Base-by-base conservation (phyloP, 2,797 vertebrate species). In the Chaetodon trifasciatus region DNA sequence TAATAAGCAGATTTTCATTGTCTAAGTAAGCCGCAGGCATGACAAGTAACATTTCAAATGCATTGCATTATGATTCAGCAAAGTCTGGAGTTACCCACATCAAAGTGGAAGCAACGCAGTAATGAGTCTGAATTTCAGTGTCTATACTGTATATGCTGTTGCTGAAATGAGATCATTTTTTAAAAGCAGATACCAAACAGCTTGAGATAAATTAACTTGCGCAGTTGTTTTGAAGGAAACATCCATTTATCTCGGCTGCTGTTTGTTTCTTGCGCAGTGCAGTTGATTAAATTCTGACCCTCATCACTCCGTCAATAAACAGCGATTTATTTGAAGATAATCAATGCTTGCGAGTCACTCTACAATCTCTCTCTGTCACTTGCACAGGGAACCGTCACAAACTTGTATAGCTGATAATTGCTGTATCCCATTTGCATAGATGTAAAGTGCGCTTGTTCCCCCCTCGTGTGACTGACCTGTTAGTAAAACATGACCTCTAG, bases 231-330 rank as follows among this genome's bases (percentile, higher is more conserved):
- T 78, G 62, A 83, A 70, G 52, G 56, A 69, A 87, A 79, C 76
- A 66, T 79, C 63, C 37, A 79, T 87, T 88, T 60, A 64, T 82
- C 75, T 68, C 4, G 4, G 69, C 39, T 42, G 50, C 42, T 74
- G 79, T 84, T 79, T 75, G 69, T 72, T 75, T 81, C 70, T 50
- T 44, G 19, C 64, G 69, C 42, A 23, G 66, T 67, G 82, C 60
- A 82, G 65, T 55, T 87, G 83, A 91, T 90, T 87, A 81, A 66
- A 83, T 80, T 74, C 50, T 78, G 80, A 84, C 70, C 77, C 71
- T 83, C 79, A 70, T 88, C 74, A 64, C 72, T 83, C 56, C 60
- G 70, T 85, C 74, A 74, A 90, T 78, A 74, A 87, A 69, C 60
- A 56, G 64, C 53, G 66, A 90, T 91, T 88, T 79, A 87, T 88